Conservation (phyloP, 2,888 invertebrate genomes). For the Metopia argyrocephala region DNA sequence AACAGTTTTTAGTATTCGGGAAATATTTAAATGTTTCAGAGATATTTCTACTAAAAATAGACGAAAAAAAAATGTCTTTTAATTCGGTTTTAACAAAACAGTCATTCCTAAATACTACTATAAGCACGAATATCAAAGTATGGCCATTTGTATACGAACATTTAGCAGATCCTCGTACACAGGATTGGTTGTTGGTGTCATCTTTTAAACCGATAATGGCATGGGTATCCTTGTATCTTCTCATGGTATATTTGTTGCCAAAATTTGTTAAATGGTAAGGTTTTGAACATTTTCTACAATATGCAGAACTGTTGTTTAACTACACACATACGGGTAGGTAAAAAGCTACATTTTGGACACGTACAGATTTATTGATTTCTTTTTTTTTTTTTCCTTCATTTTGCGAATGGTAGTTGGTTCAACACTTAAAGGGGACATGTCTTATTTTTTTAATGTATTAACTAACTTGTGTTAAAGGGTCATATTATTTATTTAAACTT, state of each 20-base stretch:
- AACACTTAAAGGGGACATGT: too few species aligned
- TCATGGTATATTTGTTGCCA: conserved; percentile 89
- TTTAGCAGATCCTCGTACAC: conserved; percentile 84
- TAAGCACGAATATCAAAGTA: neutral
- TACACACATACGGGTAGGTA: too few species aligned
- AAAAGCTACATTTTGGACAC: too few species aligned
- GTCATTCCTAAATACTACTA: neutral
- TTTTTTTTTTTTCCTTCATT: too few species aligned
- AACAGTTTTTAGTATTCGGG: conserved; percentile 17
- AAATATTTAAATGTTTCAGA: neutral
- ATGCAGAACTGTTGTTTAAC: too few species aligned
- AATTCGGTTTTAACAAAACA: neutral
- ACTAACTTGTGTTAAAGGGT: too few species aligned
- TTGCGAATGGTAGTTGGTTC: too few species aligned
- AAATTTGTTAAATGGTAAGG: conserved; percentile 85
- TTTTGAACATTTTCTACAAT: neutral
- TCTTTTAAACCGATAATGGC: conserved; percentile 87
- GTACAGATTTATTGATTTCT: too few species aligned
- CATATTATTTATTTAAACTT: too few species aligned
- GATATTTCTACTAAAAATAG: neutral
- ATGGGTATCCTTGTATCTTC: conserved; percentile 85
- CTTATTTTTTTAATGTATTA: too few species aligned
- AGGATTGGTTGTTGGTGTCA: conserved; percentile 91
- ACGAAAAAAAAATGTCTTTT: conserved; percentile 24
- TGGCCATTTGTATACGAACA: conserved; percentile 64